Evolutionary conservation across 2,797 vertebrate genomes (phyloP), one percentile per base, ranked within the genome.

Genomic region (Sciurus carolinensis): DNA sequence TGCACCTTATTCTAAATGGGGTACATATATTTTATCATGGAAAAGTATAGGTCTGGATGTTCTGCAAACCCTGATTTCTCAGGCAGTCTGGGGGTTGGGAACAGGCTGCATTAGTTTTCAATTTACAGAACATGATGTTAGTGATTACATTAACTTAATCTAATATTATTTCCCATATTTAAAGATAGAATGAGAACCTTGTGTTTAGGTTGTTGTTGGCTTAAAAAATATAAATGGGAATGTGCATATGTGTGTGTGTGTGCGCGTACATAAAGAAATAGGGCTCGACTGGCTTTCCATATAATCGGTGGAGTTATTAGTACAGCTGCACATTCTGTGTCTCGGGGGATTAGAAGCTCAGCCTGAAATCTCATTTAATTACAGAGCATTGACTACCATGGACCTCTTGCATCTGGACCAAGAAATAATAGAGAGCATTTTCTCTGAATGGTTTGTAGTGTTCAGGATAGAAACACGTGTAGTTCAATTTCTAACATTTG

Each of bases 1-100:
- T 98, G 97, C 95, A 98, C 98, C 98, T 98, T 98, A 97, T 97
- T 98, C 98, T 96, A 98, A 98, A 98, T 98, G 98, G 98, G 87
- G 98, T 97, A 97, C 92, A 97, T 97, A 97, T 96, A 98, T 97
- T 96, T 96, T 97, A 98, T 98, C 96, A 98, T 96, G 24, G 72
- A 97, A 97, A 97, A 98, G 93, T 85, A 33, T 69, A 91, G 97
- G 94, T 94, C 94, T 94, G 96, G 89, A 90, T 88, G 87, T 91
- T 0, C 44, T 97, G 96, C 67, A 96, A 97, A 96, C 96, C 97
- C 97, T 98, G 97, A 98, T 98, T 98, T 98, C 97, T 94, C 42
- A 93, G 94, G 97, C 96, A 97, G 97, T 92, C 73, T 95, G 96
- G 85, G 76, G 76, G 77, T 54, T 96, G 92, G 95, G 96, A 95